Evolutionary conservation across 1,140 invertebrate genomes (phyloP), one percentile per base, ranked within the genome.

Genomic region (Conus betulinus): DNA sequence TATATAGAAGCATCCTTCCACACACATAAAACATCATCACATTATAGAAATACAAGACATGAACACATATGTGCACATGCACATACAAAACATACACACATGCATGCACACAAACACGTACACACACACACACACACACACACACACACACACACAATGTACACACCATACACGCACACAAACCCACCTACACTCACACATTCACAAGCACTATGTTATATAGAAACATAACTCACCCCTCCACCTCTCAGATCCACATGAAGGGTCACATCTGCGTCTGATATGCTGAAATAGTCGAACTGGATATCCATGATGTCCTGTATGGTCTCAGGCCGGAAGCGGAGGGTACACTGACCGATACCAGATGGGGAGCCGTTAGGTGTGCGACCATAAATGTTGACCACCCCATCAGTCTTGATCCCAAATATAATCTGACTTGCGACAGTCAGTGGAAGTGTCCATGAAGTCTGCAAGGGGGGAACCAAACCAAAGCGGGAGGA

Each of bases 401-500:
- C 85, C 39, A 87, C 85, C 1, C 20, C 25, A 27, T 78, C 85
- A 17, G 15, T 87, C 5, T 23, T 15, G 3, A 87, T 87, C 67
- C 67, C 55, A 25, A 0, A 87, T 51, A 27, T 55, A 87, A 13
- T 74, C 85, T 23, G 67, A 13, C 3, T 55, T 52, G 52, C 79
- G 27, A 27, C 85, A 87, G 71, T 87, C 85, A 25, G 51, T 78
- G n/a, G 23, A 13, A 1, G 85, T 27, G 74, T 87, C 85, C 74
- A 78, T 87, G 85, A 27, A 86, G 60, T 85, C 84, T 85, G 84
- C 11, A 85, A 85, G 17, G 17, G 60, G 17, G 60, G 60, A 63
- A 20, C 10, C 39, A 39, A 63, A 20, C 10, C 39, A 39, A 39
- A 39, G 39, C 39, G 3, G 39, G 39, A 39, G 39, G 3, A 39